Evolutionary conservation across 1,140 invertebrate genomes (phyloP), one percentile per base, ranked within the genome.

Genomic region (Ceratosolen solmsi): DNA sequence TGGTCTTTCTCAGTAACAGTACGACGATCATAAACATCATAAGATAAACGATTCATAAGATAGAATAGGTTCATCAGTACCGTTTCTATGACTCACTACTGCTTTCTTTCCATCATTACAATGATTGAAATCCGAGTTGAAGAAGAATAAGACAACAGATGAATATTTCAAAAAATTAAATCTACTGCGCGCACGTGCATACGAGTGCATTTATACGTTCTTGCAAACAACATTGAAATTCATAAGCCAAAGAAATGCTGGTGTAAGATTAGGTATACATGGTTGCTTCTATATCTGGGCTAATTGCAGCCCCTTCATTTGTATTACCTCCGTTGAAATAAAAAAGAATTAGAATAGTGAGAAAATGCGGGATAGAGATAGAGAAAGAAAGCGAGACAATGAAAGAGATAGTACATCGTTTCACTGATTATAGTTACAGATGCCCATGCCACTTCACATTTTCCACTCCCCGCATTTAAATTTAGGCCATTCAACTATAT

Each of bases 371-470:
- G 41, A 46, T 46, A 46, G 51, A 54, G n/a, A 17, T 20, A 73
- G 27, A 17, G 36, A 36, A 20, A 11, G 51, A 58, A 25, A 74
- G 33, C 63, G 36, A 49, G 25, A 33, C 56, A 46, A 38, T 22
- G 36, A 22, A 33, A 58, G 56, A 20, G 13, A 38, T 0, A 58
- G 15, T n/a, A n/a, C 20, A 30, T 13, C 51, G 17, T 38, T 74
- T 58, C n/a, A 54, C 33, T 75, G 73, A 75, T 75, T 75, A 25
- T 17, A 75, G 30, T 51, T 25, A 54, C 51, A 58, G 33, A 76
- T 76, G 13, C 73, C 20, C 1, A 41, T 20, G 33, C 33, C 38
- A n/a, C 36, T 68, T n/a, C 36, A 38, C 33, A 38, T 68, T 68
- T 38, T 36, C 3, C 5, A n/a, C 15, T 68, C 38, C 22, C 63